phyloP scores from a whole-genome alignment of 2,113 vertebrate genomes.

The Meleagris gallopavo region DNA sequence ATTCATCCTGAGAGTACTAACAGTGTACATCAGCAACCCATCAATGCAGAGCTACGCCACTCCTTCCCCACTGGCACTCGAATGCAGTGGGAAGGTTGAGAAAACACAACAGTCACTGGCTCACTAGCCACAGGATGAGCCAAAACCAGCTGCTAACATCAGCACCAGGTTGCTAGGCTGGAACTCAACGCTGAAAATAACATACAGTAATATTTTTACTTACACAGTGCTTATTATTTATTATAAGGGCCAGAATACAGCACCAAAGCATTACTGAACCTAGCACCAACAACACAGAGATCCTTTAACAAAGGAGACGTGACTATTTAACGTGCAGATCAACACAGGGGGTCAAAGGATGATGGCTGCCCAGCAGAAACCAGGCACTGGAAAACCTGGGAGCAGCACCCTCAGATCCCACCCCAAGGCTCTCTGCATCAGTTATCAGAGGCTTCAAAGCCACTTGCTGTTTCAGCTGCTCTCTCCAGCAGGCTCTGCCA shows the following conservation, averaged over 20 bases:
- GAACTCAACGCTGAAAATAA: neutral
- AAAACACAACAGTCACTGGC: neutral
- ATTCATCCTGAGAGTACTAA: neutral
- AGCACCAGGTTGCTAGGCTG: neutral
- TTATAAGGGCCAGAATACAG: neutral
- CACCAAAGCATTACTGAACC: neutral
- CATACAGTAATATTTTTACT: neutral
- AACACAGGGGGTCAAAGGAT: neutral
- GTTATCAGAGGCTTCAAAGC: neutral
- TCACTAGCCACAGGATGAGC: neutral
- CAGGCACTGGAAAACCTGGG: neutral
- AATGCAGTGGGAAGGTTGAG: fast-evolving
- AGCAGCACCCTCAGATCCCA: neutral
- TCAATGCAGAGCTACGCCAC: neutral
- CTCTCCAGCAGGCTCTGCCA: constrained; percentile 3
- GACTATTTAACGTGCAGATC: neutral
- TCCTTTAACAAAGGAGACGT: neutral
- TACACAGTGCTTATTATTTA: neutral
- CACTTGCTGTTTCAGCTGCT: constrained; percentile 65
- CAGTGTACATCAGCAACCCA: neutral
- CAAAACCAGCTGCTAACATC: neutral
- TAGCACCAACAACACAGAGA: neutral
- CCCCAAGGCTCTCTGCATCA: neutral
- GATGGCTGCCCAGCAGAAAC: neutral
- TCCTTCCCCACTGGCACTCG: neutral